Evolutionary conservation across 2,797 vertebrate species (phyloP), one percentile per base, ranked within the genome.

Genomic region (Aratinga solstitialis): DNA sequence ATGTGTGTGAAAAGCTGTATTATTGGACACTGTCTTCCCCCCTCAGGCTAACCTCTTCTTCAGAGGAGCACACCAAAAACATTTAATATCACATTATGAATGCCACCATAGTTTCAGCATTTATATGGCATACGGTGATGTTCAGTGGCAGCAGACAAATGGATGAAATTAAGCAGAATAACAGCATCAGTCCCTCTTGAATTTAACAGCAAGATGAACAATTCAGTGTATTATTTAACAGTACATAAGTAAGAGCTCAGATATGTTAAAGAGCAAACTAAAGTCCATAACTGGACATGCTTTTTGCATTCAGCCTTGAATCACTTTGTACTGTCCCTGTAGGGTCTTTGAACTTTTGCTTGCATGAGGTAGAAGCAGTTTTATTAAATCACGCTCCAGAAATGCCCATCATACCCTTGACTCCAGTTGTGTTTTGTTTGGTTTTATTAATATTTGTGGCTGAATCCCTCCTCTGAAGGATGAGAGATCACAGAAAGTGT

Each of bases 31-130:
- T 79, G 65, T 83, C 74, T 94, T 93, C 94, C 93, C 93, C 81
- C 77, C 38, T 86, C 38, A 36, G 40, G 53, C 75, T 92, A 92
- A 88, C 86, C 72, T 84, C 78, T 81, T 89, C 84, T 91, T 93
- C 84, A 75, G 68, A 94, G 58, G 13, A 93, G 45, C 75, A 63
- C 48, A 83, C 81, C 27, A 87, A 85, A 92, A 92, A 69, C 86
- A 85, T 95, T 89, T 92, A 93, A 95, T 93, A 90, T 94, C 90
- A 85, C 87, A 83, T 94, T 90, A 96, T 78, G 88, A 91, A 87
- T 89, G 81, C 75, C 81, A 89, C 73, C 84, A 59, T 75, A 90
- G 80, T 84, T 88, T 76, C 81, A 72, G 89, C 81, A 85, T 85
- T 95, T 92, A 92, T 80, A 59, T 80, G 51, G 47, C 30, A 42